Conservation (phyloP, 1,140 invertebrate species). For the Aphelenchoides avenae region DNA sequence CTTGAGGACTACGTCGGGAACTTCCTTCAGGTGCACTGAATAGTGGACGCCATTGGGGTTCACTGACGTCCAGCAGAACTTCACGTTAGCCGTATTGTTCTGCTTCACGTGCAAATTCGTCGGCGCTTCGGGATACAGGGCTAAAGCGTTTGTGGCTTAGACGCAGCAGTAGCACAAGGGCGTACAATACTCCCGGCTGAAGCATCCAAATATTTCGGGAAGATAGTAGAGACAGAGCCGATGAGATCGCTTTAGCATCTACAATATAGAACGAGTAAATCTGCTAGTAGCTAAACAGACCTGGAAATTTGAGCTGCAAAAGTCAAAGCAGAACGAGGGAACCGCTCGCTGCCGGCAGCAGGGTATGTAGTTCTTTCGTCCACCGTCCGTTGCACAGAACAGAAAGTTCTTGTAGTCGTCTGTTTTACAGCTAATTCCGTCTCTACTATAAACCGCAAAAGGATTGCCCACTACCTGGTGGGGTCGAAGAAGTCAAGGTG, state of each 20-base stretch:
- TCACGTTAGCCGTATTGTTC: neutral
- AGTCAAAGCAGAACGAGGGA: slow-evolving; percentile 42
- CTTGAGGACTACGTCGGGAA: slow-evolving; percentile 17
- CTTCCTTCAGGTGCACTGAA: slow-evolving; percentile 26
- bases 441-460: neutral
- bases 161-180: neutral
- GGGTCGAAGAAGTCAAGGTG: slow-evolving; percentile 45
- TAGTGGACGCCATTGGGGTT: slow-evolving; percentile 14
- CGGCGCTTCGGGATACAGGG: slow-evolving; percentile 29
- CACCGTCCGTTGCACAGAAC: slow-evolving; percentile 37
- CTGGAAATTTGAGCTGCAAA: slow-evolving; percentile 35
- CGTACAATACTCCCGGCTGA: slow-evolving; percentile 33
- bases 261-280: slow-evolving; percentile 13
- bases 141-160: slow-evolving; percentile 27
- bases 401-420: slow-evolving; percentile 44
- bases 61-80: slow-evolving; percentile 18
- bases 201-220: slow-evolving; percentile 43
- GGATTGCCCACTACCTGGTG: slow-evolving; percentile 26
- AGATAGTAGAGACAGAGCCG: slow-evolving; percentile 42
- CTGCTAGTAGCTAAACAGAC: slow-evolving; percentile 12
- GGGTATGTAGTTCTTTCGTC: slow-evolving; percentile 36
- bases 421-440: slow-evolving; percentile 23
- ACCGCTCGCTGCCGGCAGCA: slow-evolving; percentile 36
- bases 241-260: slow-evolving; percentile 47
- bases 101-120: slow-evolving; percentile 15